A percentile compares a stretch with the other conserved stretches of the same genome.
These are phyloP conservation scores for Beris morrisii DNA, from an alignment of 2,888 invertebrate species.

Conservation along the genomic window DNA sequence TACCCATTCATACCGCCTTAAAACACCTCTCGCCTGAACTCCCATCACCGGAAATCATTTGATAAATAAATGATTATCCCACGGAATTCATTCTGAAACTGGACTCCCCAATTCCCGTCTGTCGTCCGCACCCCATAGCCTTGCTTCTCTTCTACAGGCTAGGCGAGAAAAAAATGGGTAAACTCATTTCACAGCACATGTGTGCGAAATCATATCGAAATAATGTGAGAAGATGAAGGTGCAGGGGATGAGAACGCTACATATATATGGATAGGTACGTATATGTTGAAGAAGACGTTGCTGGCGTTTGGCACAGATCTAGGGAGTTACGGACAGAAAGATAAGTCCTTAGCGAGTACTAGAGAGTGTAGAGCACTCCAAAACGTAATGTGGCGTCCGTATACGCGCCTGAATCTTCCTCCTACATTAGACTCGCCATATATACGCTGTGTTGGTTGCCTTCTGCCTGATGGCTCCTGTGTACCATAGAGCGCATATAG, in stretches of 20 bases:
- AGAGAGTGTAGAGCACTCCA: conserved; percentile 35
- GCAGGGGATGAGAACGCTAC: conserved; percentile 18
- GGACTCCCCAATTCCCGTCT: not conserved
- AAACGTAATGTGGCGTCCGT: conserved; percentile 33
- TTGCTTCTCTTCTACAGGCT: no score
- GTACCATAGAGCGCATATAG: conserved; percentile 39
- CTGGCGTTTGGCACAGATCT: conserved; percentile 6
- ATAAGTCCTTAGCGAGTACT: conserved; percentile 36
- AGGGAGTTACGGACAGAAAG: conserved; percentile 26
- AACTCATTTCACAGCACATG: conserved; percentile 12
- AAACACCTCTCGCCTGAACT: conserved; percentile 35
- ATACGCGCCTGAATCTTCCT: conserved; percentile 12
- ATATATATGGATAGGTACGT: not conserved
- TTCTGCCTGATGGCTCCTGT: conserved; percentile 30
- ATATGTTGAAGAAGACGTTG: conserved; percentile 1
- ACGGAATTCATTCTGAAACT: conserved; percentile 30
- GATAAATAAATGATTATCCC: conserved; percentile 40
- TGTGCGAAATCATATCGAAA: conserved; percentile 37
- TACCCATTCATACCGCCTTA: conserved; percentile 23
- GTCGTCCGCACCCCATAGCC: no score
- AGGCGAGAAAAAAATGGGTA: no score
- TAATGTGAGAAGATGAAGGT: conserved; percentile 34
- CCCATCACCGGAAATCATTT: conserved; percentile 38
- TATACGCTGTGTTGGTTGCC: not conserved
- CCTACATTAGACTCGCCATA: no score